Base-by-base conservation (phyloP, 2,888 invertebrate species). In the Sepioteuthis lessoniana region DNA sequence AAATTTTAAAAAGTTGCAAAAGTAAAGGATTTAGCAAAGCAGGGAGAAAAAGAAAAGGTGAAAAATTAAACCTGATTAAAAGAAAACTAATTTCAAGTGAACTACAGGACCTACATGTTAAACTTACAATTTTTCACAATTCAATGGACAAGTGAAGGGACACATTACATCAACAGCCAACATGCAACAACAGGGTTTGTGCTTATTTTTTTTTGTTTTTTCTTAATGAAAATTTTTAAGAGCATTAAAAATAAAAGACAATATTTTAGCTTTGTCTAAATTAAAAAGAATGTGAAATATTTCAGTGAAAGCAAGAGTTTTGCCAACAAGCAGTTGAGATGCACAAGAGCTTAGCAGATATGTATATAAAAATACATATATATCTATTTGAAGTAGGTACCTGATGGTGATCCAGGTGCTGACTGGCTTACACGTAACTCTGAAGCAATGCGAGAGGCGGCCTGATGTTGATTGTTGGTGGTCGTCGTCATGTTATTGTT, bases 371-470 rank as follows among this genome's bases (percentile, higher is more conserved):
- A 38, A 91, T 42, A 50, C 25, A 42, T 46, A 93, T 42, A 42
- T 42, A 94, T 94, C 38, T 90, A 42, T 42, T 7, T 42, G 42
- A 42, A 94, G 31, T 46, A 55, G 94, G 90, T 94, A 96, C 96
- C 96, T 94, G 96, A 95, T 95, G 98, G 98, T 96, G 98, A 98
- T 96, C 98, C 98, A 96, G 98, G 98, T 96, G 98, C 98, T 96
- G 98, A 98, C 97, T 98, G 98, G 97, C 97, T 98, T 95, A 97
- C 97, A 94, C 97, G 96, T 94, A 96, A 95, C 94, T 97, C 96
- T 93, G 96, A 96, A 91, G 96, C 95, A 94, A 95, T 95, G 50
- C 91, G 93, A 93, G 35, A 60, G 55, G 47, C 38, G 35, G 55
- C 93, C 35, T 93, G 93, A 47, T 60, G 90, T 60, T 93, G 93